Percentiles rank a stretch among this genome's conserved stretches.
Evolutionary conservation across 2,888 invertebrate species (phyloP).

Genomic region (Ecdyonurus torrentis): DNA sequence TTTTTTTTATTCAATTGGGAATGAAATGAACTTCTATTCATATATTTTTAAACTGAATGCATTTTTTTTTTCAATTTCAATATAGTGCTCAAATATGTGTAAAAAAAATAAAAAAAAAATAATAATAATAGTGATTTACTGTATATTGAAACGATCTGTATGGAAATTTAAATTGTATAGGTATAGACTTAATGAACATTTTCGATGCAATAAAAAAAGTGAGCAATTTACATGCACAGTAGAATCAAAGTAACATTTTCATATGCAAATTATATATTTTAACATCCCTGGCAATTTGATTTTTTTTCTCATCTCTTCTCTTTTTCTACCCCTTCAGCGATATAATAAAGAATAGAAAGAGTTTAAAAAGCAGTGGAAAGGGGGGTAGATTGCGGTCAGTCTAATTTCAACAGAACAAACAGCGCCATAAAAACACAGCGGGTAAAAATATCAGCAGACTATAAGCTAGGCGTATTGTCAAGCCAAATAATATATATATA

Average conservation of each 20-base stretch:
- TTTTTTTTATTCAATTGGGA: no score
- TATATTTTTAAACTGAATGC: no score
- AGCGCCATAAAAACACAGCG: slow-evolving; percentile 4
- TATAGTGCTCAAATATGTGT: no score
- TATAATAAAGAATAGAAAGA: not conserved
- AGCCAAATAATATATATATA: not conserved
- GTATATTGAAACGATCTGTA: no score
- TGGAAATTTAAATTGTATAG: no score
- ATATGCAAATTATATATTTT: not conserved
- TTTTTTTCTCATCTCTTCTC: not conserved
- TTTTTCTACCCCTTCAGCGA: not conserved
- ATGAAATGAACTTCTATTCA: no score
- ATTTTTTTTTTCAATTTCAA: no score
- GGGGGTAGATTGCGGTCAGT: not conserved
- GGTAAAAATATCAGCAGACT: slow-evolving; percentile 3
- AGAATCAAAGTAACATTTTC: not conserved
- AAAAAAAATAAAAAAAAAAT: no score
- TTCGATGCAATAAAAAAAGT: no score
- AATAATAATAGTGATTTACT: no score
- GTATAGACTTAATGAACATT: no score
- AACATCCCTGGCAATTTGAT: not conserved
- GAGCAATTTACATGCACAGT: no score
- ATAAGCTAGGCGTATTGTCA: not conserved
- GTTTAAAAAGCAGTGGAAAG: not conserved
- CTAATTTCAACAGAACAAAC: not conserved